Evolutionary conservation across 2,888 invertebrate species (phyloP).

Genomic region (Coenonympha arcania): DNA sequence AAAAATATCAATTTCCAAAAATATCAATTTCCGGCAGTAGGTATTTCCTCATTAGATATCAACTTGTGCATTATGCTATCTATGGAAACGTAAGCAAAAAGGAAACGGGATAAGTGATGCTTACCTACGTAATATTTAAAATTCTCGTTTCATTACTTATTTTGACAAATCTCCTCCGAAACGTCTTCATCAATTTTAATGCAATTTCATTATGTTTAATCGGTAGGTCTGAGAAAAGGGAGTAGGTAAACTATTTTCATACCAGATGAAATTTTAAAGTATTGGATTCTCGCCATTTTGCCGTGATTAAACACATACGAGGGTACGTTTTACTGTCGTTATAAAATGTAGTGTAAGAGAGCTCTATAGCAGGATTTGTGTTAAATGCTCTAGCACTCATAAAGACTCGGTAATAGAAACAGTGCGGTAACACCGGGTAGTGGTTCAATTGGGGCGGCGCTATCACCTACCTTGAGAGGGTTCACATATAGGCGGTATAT

Average conservation of each 20-base stretch:
- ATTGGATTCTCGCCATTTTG: background rate
- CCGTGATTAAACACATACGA: background rate
- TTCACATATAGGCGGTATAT: constrained; percentile 57
- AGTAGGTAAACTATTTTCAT: background rate
- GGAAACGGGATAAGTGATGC: too few relatives aligned
- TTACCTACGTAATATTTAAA: too few relatives aligned
- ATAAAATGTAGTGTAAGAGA: constrained; percentile 9
- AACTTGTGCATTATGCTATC: too few relatives aligned
- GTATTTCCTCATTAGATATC: too few relatives aligned
- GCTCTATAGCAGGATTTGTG: constrained; percentile 9
- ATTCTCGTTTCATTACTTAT: too few relatives aligned
- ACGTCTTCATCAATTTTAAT: too few relatives aligned
- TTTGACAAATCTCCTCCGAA: too few relatives aligned
- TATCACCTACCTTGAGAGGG: constrained; percentile 45
- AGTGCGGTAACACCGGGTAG: constrained; percentile 4
- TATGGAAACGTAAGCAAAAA: too few relatives aligned
- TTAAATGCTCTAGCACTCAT: background rate
- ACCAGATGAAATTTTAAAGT: background rate
- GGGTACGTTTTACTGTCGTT: constrained; percentile 7
- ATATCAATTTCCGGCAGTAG: too few relatives aligned
- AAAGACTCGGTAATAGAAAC: constrained; percentile 6
- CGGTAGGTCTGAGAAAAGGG: too few relatives aligned
- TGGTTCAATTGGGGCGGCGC: constrained; percentile 22
- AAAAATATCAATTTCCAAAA: too few relatives aligned
- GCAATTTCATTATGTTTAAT: too few relatives aligned